Base-by-base conservation (phyloP, 2,113 vertebrate species). In the Phocoena sinus region DNA sequence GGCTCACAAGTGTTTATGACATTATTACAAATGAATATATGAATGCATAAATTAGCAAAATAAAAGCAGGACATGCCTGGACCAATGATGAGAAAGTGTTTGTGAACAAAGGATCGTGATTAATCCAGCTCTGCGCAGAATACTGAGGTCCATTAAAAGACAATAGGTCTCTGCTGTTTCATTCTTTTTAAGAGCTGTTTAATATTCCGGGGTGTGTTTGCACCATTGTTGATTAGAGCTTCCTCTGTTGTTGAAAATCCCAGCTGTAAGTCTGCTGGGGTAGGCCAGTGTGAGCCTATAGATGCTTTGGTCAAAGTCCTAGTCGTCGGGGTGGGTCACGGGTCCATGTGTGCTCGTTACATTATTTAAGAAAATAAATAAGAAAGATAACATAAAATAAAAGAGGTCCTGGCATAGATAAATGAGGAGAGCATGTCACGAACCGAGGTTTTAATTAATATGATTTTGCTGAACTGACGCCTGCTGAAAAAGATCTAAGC, bases 131-230 rank as follows among this genome's bases (percentile, higher is more conserved):
- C 83, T 71, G 79, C 41, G 9, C 74, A 28, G 50, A 95, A 87
- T 67, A 13, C 93, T 9, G 36, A 65, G 67, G 86, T 96, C 92
- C 97, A 67, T 96, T 70, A 74, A 81, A 60, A 70, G 82, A 97
- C 92, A 92, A 90, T 92, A 18, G 86, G 53, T 58, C 84, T 82
- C 0, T 5, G 50, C 90, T 81, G 36, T 28, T 12, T 28, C 25
- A 21, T 90, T 94, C 80, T 82, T 97, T 93, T 94, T 74, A 97
- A 96, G 96, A 97, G 96, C 94, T 93, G 67, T 81, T 97, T 97
- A 84, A 90, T 97, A 97, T 92, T 97, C 97, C 8, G 0, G 68
- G 17, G 17, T 76, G 9, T 20, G 53, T 28, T 3, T 21, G 65
- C 25, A 4, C 21, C 58, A 6, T 47, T 36, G 80, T 47, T 3